A percentile compares a stretch with the other conserved stretches of the same genome.
Evolutionary conservation across 2,888 invertebrate genomes (phyloP).

Genomic region (Mimachlamys varia): DNA sequence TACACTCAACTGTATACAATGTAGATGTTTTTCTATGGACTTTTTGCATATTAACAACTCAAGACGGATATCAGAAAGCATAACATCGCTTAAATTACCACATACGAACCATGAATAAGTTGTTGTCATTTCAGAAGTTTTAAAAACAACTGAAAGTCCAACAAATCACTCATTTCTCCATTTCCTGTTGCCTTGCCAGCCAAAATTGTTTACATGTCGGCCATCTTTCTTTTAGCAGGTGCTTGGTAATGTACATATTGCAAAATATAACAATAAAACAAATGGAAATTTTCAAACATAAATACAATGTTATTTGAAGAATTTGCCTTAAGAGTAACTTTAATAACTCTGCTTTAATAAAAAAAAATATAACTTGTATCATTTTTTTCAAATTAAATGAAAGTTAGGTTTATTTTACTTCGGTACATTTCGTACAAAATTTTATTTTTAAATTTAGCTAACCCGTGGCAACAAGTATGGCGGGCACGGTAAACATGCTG

Average conservation of each 20-base stretch:
- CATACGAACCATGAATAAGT: too few species aligned
- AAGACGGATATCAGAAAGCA: too few species aligned
- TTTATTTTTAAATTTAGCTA: neutral
- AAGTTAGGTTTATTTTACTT: neutral
- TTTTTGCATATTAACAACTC: too few species aligned
- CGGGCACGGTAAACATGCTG: constrained; percentile 40
- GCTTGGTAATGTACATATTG: neutral
- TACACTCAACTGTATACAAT: too few species aligned
- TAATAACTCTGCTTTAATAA: neutral
- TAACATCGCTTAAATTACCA: too few species aligned
- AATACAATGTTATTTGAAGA: neutral
- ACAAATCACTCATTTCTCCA: neutral
- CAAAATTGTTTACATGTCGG: constrained; percentile 23
- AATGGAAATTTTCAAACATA: neutral
- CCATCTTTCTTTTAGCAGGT: constrained; percentile 14
- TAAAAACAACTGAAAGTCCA: neutral
- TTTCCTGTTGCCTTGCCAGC: constrained; percentile 29
- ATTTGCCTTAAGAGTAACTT: too few species aligned
- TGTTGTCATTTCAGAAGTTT: too few species aligned
- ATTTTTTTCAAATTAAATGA: neutral
- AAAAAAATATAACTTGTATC: neutral
- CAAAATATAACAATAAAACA: neutral
- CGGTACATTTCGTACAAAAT: neutral
- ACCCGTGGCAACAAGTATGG: constrained; percentile 41
- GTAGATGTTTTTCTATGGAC: too few species aligned